phyloP scores from a whole-genome alignment of 2,888 invertebrate species.

The Alentia gelatinosa region DNA sequence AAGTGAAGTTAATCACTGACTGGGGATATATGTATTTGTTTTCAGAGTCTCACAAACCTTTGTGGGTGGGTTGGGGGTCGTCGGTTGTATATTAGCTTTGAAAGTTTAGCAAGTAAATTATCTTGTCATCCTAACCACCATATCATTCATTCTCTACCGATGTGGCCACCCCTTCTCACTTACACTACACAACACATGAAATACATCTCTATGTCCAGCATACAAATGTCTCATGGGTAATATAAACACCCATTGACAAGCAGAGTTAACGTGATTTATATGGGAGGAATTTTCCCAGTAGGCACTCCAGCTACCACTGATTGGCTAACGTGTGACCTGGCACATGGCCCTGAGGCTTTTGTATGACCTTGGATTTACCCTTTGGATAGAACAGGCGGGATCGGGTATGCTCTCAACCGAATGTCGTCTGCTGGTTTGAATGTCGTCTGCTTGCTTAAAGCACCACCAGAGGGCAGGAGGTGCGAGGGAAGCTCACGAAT shows the following conservation, averaged over 20 bases:
- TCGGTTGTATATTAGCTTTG: too few relatives aligned
- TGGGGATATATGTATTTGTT: too few relatives aligned
- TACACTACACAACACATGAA: not conserved
- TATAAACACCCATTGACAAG: not conserved
- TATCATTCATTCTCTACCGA: not conserved
- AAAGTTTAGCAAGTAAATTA: too few relatives aligned
- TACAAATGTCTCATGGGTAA: not conserved
- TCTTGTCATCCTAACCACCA: not conserved
- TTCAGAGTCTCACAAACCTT: too few relatives aligned
- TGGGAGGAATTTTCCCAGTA: not conserved
- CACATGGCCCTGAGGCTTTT: not conserved
- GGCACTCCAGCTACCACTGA: not conserved
- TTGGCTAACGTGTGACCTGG: constrained; percentile 1
- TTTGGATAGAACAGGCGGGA: not conserved
- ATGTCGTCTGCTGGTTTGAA: not conserved
- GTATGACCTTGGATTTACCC: not conserved
- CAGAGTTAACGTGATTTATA: not conserved
- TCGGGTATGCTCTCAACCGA: not conserved
- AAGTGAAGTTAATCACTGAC: too few relatives aligned
- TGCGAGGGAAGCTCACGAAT: not conserved
- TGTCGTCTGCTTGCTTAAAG: not conserved
- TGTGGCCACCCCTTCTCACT: not conserved
- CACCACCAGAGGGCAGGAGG: not conserved
- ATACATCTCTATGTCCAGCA: not conserved
- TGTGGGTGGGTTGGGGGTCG: too few relatives aligned